These are phyloP conservation scores for Sebastes kiyomatsui DNA, from an alignment of 2,797 vertebrate genomes.

Conservation along the genomic window DNA sequence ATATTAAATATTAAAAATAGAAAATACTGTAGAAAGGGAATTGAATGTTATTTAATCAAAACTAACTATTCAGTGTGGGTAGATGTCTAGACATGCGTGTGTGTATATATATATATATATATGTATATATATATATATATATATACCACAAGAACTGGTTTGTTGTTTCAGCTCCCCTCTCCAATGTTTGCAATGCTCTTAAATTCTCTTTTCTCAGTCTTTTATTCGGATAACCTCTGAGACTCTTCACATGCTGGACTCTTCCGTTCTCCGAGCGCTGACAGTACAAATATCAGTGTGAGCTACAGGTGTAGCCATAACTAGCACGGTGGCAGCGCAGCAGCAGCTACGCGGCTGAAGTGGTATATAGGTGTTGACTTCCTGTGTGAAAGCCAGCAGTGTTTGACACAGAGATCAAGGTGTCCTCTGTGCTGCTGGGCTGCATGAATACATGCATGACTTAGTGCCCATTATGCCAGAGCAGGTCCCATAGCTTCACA, in stretches of 20 bases:
- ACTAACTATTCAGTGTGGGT: neutral
- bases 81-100: neutral
- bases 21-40: neutral
- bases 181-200: neutral
- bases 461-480: constrained; percentile 46
- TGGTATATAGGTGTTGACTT: constrained; percentile 25
- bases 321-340: neutral
- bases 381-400: constrained; percentile 24
- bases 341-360: neutral
- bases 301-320: neutral
- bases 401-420: constrained; percentile 48
- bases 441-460: constrained; percentile 68
- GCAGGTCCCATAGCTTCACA: constrained; percentile 33
- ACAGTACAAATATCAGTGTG: neutral
- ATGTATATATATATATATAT: neutral
- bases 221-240: neutral
- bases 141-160: neutral
- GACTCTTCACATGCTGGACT: neutral
- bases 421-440: constrained; percentile 47
- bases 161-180: neutral
- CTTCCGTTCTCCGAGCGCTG: neutral
- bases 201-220: neutral
- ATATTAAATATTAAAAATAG: neutral
- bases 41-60: too few relatives aligned
- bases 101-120: neutral